phyloP scores from a whole-genome alignment of 2,888 invertebrate species.

The Odontocerum albicorne region DNA sequence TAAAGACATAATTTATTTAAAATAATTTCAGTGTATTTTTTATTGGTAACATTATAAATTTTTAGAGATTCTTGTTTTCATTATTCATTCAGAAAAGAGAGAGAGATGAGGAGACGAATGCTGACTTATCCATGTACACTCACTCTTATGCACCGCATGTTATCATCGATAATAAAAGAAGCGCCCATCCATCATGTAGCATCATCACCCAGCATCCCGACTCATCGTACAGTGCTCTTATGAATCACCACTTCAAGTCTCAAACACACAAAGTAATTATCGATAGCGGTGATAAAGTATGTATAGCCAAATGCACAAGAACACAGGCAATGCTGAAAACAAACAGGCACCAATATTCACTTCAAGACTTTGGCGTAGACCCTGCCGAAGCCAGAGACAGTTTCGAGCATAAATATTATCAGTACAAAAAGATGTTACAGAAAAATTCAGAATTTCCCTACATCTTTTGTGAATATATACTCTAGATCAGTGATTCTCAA shows the following conservation, averaged over 20 bases:
- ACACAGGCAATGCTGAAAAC: slow-evolving; percentile 9
- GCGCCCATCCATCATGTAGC: neutral
- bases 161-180: slow-evolving; percentile 33
- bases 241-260: no score
- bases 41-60: no score
- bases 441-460: slow-evolving; percentile 29
- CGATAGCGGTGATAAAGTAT: neutral
- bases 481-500: slow-evolving; percentile 5
- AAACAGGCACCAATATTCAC: slow-evolving; percentile 11
- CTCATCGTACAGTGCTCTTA: neutral
- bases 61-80: no score
- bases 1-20: no score
- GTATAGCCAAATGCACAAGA: neutral
- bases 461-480: slow-evolving; percentile 33
- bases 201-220: neutral
- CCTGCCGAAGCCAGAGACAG: slow-evolving; percentile 17
- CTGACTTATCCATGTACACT: no score
- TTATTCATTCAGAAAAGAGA: no score
- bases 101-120: no score
- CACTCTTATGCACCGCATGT: slow-evolving; percentile 43
- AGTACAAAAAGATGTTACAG: slow-evolving; percentile 20
- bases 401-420: slow-evolving; percentile 8
- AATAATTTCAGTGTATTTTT: no score
- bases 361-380: slow-evolving; percentile 28
- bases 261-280: no score